These are phyloP conservation scores for Dynastes tityus DNA, from an alignment of 2,888 invertebrate species.

Conservation along the genomic window DNA sequence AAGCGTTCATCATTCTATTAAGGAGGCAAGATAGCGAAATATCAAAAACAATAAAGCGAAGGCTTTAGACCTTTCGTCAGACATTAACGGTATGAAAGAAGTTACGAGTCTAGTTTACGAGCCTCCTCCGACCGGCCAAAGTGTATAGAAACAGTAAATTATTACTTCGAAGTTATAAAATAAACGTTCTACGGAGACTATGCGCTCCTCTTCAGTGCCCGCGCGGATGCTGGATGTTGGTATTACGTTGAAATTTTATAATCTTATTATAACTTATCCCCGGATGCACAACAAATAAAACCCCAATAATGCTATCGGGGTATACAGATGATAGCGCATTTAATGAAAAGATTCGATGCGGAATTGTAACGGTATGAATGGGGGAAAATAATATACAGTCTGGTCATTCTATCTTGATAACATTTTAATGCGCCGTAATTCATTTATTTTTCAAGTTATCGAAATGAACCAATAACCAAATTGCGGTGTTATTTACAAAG, in stretches of 20 bases:
- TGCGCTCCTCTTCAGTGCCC: neutral
- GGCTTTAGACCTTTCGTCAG: slow-evolving; percentile 57
- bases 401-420: too few species aligned
- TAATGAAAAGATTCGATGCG: neutral
- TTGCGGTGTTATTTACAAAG: too few species aligned
- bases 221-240: neutral
- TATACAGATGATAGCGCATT: neutral
- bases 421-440: too few species aligned
- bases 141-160: slow-evolving; percentile 40
- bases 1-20: slow-evolving; percentile 58
- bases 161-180: slow-evolving; percentile 47
- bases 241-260: slow-evolving; percentile 43
- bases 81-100: slow-evolving; percentile 59
- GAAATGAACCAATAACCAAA: too few species aligned
- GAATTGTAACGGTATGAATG: too few species aligned
- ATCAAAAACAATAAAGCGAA: slow-evolving; percentile 61
- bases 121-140: slow-evolving; percentile 35
- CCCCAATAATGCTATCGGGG: slow-evolving; percentile 3
- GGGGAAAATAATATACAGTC: too few species aligned
- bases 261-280: slow-evolving; percentile 46
- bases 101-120: slow-evolving; percentile 54
- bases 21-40: slow-evolving; percentile 59
- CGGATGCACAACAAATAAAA: slow-evolving; percentile 46
- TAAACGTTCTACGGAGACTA: slow-evolving; percentile 4
- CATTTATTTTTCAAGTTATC: too few species aligned